Evolutionary conservation across 2,888 invertebrate species (phyloP).

Genomic region (Trissonchulus latispiculum): DNA sequence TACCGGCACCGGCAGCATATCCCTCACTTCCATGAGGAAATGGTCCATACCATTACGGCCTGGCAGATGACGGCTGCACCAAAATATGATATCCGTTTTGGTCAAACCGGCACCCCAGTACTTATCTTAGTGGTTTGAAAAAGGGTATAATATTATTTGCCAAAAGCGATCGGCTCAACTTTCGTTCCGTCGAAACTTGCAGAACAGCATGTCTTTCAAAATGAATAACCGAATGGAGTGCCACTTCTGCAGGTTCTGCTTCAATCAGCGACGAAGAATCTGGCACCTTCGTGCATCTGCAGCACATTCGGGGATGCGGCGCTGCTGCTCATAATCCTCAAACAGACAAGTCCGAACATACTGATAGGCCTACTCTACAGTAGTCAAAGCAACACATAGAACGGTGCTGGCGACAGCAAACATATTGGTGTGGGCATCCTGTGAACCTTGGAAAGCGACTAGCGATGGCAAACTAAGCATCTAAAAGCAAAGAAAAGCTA

Average conservation of each 20-base stretch:
- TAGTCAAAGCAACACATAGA: background rate
- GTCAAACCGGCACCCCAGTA: background rate
- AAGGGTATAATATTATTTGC: background rate
- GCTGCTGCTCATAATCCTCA: background rate
- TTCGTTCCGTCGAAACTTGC: background rate
- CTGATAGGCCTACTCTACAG: background rate
- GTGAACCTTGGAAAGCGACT: background rate
- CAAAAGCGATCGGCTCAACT: background rate
- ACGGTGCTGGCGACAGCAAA: background rate
- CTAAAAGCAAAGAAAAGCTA: too few relatives aligned
- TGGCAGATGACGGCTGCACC: background rate
- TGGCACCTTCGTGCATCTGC: background rate
- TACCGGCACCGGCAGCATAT: background rate
- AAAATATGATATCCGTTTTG: background rate
- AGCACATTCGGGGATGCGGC: background rate
- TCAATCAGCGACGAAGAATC: background rate
- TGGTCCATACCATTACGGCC: background rate
- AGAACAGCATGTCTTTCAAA: background rate
- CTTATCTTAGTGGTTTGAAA: background rate
- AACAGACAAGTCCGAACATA: background rate
- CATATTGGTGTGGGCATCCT: background rate
- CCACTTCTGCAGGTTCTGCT: background rate
- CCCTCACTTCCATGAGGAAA: background rate
- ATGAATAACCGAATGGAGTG: background rate
- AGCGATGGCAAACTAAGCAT: too few relatives aligned